Evolutionary conservation across 2,888 invertebrate genomes (phyloP), one percentile per base, ranked within the genome.

Genomic region (Arrhopalites spinosus): DNA sequence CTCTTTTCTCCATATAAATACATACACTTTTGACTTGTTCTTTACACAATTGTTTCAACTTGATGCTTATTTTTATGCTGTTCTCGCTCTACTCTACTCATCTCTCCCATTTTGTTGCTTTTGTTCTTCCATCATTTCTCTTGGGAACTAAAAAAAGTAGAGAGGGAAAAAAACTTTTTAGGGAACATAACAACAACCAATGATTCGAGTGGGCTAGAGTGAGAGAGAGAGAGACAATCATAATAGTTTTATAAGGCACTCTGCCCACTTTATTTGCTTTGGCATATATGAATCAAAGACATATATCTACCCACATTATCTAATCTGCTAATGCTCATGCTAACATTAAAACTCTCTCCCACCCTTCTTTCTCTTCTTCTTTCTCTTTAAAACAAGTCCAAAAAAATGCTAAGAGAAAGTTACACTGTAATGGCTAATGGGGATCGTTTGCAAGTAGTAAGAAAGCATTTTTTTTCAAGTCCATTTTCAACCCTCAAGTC

Each of bases 1-100:
- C 17, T 17, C n/a, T 50, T 50, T 11, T 15, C 3, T 50, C 50
- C 15, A 15, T n/a, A 20, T 50, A n/a, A n/a, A n/a, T n/a, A n/a
- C n/a, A n/a, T n/a, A n/a, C n/a, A n/a, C 50, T 50, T 50, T 30
- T 43, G 66, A 67, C 45, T 64, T 67, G 25, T 23, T 36, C 25
- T 50, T 68, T 45, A 27, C n/a, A 50, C 68, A 68, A 70, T 59
- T 70, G 56, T 70, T 70, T 59, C 70, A 53, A 70, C 30, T 56
- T 70, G 53, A 70, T 70, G 30, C 56, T 56, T 56, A 53, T 70
- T 53, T 50, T 68, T 68, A 47, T 68, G 47, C 23, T 64, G n/a
- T 20, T n/a, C 53, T n/a, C 27, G 25, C 45, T 36, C 36, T 11
- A 36, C 36, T 36, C 36, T 67, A 67, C 66, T 67, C 45, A 67